Evolutionary conservation across 2,888 invertebrate genomes (phyloP).

Genomic region (Clanis bilineata): DNA sequence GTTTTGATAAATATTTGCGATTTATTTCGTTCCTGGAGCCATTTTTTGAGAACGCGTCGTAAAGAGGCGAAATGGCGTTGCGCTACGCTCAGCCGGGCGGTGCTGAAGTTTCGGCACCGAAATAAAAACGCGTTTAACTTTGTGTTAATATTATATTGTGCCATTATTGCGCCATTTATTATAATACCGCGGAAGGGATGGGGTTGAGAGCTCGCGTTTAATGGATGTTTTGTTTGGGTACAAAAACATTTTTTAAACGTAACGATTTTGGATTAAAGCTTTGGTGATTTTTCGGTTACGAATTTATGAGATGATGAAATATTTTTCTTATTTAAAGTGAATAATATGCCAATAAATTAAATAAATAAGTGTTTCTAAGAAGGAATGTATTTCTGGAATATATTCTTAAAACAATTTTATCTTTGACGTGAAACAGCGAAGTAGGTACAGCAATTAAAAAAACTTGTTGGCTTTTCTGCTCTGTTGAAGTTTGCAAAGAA

Average conservation of each 20-base stretch:
- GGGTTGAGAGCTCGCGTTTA: slow-evolving; percentile 74
- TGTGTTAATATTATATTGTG: slow-evolving; percentile 82
- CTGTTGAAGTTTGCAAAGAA: no score
- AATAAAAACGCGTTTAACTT: slow-evolving; percentile 81
- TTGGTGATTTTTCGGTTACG: slow-evolving; percentile 56
- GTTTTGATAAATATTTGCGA: slow-evolving; percentile 77
- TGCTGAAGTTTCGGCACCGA: slow-evolving; percentile 71
- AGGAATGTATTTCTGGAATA: no score
- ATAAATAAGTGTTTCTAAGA: no score
- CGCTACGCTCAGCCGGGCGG: slow-evolving; percentile 56
- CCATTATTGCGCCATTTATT: slow-evolving; percentile 81
- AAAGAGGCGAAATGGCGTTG: slow-evolving; percentile 63
- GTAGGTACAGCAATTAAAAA: no score
- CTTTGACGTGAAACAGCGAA: no score
- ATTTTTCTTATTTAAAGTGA: slow-evolving; percentile 17
- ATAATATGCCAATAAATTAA: slow-evolving; percentile 22
- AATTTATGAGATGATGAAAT: no score
- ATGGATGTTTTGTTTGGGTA: slow-evolving; percentile 79
- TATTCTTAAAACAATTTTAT: no score
- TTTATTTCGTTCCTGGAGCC: slow-evolving; percentile 69
- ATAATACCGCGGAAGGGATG: slow-evolving; percentile 77
- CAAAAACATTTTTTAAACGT: slow-evolving; percentile 68
- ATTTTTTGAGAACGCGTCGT: slow-evolving; percentile 68
- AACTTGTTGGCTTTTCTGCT: no score
- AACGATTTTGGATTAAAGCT: slow-evolving; percentile 65